These are phyloP conservation scores for Tokudaia tokunoshimensis DNA, from an alignment of 2,797 vertebrate genomes.

Conservation along the genomic window DNA sequence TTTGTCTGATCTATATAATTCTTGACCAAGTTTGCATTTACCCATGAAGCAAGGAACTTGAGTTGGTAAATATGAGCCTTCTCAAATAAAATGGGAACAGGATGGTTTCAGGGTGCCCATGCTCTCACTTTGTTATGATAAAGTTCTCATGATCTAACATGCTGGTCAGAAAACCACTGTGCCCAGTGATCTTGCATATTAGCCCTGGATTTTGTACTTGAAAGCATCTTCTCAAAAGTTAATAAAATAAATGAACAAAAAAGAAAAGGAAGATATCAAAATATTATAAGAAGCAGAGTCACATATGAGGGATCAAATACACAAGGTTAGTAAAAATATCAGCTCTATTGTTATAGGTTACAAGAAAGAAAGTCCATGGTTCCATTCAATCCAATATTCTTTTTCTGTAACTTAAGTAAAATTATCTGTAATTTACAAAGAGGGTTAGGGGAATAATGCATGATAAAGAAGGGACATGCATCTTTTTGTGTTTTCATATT, in stretches of 20 bases:
- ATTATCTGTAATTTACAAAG: neutral
- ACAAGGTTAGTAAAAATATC: neutral
- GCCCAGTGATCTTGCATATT: neutral
- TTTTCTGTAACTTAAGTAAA: neutral
- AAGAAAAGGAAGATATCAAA: neutral
- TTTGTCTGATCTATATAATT: neutral
- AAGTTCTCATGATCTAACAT: too few relatives aligned
- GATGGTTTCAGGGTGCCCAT: neutral
- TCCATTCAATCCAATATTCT: neutral
- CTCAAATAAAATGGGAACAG: neutral
- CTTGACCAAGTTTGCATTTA: neutral
- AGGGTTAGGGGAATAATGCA: neutral
- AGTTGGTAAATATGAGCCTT: neutral
- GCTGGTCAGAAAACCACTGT: accelerated
- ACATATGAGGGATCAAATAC: neutral
- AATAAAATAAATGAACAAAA: neutral
- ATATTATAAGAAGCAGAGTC: neutral
- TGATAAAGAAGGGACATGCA: neutral
- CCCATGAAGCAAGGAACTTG: neutral
- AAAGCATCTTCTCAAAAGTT: neutral
- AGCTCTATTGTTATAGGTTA: neutral
- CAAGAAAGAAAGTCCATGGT: neutral
- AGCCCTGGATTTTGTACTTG: neutral
- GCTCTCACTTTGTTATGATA: neutral
- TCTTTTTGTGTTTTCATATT: neutral